These are phyloP conservation scores for Rotaria macrura DNA, from an alignment of 2,888 invertebrate genomes.

Conservation along the genomic window DNA sequence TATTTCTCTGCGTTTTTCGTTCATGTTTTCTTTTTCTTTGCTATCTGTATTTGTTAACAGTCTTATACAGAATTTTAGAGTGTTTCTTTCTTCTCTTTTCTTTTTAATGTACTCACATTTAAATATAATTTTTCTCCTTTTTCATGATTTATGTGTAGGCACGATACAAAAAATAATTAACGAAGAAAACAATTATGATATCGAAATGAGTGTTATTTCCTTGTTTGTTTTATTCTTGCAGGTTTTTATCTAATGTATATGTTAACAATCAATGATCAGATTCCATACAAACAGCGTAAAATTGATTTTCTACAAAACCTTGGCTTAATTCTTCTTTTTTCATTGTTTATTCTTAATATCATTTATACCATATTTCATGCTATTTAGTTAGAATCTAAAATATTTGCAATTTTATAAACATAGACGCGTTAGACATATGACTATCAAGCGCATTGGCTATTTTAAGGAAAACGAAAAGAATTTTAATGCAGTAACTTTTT, in stretches of 20 bases:
- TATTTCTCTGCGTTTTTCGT: not conserved
- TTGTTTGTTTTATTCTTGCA: not conserved
- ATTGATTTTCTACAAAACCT: not conserved
- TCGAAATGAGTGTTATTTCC: not conserved
- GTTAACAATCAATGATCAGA: not conserved
- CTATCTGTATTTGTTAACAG: not conserved
- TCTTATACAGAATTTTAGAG: not conserved
- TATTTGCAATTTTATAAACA: not conserved
- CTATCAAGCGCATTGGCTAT: too few relatives aligned
- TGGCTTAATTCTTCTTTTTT: not conserved
- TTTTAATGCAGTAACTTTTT: not conserved
- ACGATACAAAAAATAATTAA: not conserved
- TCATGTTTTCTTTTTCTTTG: not conserved
- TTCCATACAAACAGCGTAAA: not conserved
- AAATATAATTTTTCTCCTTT: not conserved
- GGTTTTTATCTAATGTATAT: conserved; percentile 11
- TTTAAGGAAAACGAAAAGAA: not conserved
- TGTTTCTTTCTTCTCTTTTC: not conserved
- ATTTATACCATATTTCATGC: not conserved
- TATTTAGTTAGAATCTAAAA: not conserved
- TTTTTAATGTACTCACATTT: not conserved
- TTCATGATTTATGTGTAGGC: not conserved
- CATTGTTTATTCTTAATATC: not conserved
- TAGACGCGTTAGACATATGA: too few relatives aligned
- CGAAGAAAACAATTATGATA: too few relatives aligned